Base-by-base conservation (phyloP, 2,888 invertebrate genomes). In the Biston stratarius region DNA sequence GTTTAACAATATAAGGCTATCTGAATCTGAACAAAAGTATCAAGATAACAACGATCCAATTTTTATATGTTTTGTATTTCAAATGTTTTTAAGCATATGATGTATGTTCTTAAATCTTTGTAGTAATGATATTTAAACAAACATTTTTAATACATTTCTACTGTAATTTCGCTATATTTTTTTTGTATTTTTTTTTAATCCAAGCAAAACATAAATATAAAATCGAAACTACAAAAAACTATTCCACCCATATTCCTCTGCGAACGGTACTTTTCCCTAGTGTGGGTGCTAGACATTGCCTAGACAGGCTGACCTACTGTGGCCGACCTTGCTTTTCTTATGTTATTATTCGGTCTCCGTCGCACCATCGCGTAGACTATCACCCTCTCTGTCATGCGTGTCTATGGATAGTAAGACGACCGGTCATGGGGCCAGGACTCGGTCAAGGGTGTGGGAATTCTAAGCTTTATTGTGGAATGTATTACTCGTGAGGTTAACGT, bases 281-380 rank as follows among this genome's bases (percentile, higher is more conserved):
- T 93, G 93, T 92, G 93, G 71, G 91, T 88, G 80, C 91, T 92
- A 94, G 94, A 94, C 94, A 83, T 74, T 82, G 87, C 85, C 94
- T 94, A 94, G 94, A 94, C 94, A 82, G 77, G 79, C 81, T 93
- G 94, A 94, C 94, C 94, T 89, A 94, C 88, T 92, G 91, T 84
- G 90, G 90, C 75, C 85, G 91, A 91, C 92, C 92, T 94, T 92
- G 91, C 84, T 75, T 90, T 90, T 92, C 93, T 93, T 92, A 91
- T 92, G 93, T 92, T 93, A 81, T 91, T 85, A 80, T 78, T 75
- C 80, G 78, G 70, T 88, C 91, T 77, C 88, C 49, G 77, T 91
- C 86, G 24, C 80, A 61, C 87, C 44, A 60, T 45, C 63, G 58
- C 71, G 69, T 70, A 77, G 77, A 74, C 73, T 77, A 45, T 67